Evolutionary conservation across 2,113 vertebrate genomes (phyloP), one percentile per base, ranked within the genome.

Genomic region (Leiothrix lutea): DNA sequence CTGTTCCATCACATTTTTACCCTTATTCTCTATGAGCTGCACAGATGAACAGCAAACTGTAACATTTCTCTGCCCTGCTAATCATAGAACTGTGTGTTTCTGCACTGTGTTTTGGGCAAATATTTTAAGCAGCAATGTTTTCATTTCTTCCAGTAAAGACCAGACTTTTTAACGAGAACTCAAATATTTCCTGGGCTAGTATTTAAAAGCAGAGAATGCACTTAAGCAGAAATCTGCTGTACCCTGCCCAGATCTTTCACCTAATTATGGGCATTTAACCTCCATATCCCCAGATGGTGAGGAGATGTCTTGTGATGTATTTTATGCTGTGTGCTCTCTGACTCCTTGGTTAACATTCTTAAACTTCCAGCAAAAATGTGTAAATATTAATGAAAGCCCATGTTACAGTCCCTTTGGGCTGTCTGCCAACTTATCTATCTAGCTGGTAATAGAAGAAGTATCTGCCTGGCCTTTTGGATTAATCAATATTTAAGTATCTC

Each of bases 401-500:
- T 29, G 19, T 51, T 87, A 40, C 6, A 29, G 38, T 47, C 73
- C 35, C 1, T 75, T 88, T 77, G 71, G 94, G 85, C 78, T 90
- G 28, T 28, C 78, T 95, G 86, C 92, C 94, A 90, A 14, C 57
- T 90, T 65, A 35, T 60, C 50, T 75, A 12, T 80, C 62, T 78
- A 64, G 50, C 78, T 94, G 81, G 81, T 36, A 79, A 36, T 7
- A 82, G 62, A 51, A 75, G 29, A 84, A 40, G 35, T 50, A 35
- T 72, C 58, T 85, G 31, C 38, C 71, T 90, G 79, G 75, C 67
- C 54, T 90, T 92, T 86, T 53, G 71, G 45, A 73, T 95, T 23
- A 80, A 88, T 95, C 79, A 70, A 65, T 95, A 66, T 83, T 90
- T 61, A 82, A 93, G 51, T 42, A 54, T 78, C 33, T 91, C 80